Percentiles rank a stretch among this genome's conserved stretches.
Evolutionary conservation across 2,888 invertebrate genomes (phyloP).

Genomic region (Caenorhabditis zanzibari): DNA sequence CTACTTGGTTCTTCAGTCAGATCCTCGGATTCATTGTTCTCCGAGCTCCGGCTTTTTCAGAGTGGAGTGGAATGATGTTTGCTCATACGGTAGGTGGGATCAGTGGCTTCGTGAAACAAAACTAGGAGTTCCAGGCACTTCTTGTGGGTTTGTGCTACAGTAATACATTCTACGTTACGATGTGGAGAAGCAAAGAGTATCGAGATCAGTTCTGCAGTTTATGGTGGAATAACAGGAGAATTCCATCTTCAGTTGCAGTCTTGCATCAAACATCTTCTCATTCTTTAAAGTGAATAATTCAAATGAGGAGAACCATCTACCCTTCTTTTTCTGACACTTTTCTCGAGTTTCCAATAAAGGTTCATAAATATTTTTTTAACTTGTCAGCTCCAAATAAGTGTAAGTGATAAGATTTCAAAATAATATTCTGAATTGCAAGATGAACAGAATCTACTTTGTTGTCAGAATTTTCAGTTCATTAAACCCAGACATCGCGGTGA

Average conservation of each 20-base stretch:
- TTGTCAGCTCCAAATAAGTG: too few species aligned
- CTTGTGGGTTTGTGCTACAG: conserved; percentile 15
- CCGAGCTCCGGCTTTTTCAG: neutral
- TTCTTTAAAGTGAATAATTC: neutral
- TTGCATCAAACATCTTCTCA: neutral
- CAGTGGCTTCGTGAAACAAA: neutral
- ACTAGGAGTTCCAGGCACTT: neutral
- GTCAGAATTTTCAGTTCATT: too few species aligned
- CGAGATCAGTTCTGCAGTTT: conserved; percentile 20
- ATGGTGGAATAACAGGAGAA: neutral
- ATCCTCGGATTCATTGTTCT: conserved; percentile 13
- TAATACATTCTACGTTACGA: conserved; percentile 15
- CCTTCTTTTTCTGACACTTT: too few species aligned
- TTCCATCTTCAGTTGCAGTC: neutral
- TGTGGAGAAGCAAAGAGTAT: conserved; percentile 17
- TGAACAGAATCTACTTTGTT: too few species aligned
- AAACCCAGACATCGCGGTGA: too few species aligned
- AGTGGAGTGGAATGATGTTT: conserved; percentile 3
- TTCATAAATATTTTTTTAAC: too few species aligned
- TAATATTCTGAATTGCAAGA: too few species aligned
- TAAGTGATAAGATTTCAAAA: too few species aligned
- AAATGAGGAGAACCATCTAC: too few species aligned
- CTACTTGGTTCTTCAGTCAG: conserved; percentile 32
- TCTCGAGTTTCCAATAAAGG: too few species aligned
- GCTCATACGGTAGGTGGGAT: conserved; percentile 11